Evolutionary conservation across 2,797 vertebrate species (phyloP), one percentile per base, ranked within the genome.

Genomic region (Etheostoma perlongum): DNA sequence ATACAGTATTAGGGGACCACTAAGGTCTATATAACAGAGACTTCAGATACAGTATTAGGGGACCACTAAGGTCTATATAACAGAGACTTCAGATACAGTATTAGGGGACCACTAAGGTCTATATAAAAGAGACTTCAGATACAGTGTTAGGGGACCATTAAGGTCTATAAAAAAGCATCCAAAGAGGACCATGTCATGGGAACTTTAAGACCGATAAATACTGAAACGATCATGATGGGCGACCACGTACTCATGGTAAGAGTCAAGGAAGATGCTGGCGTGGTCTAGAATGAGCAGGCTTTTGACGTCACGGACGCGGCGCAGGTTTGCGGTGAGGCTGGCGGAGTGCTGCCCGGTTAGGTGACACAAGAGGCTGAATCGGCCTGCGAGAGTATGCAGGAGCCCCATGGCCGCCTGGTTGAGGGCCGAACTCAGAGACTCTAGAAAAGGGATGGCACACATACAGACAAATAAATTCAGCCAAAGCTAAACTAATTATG

Each of bases 271-370:
- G 88, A 99, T 93, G 89, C 84, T 80, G 47, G 95, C 84, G 84
- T 98, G 95, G 82, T 99, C 97, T 77, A 99, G 93, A 77, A 99
- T 88, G 70, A 96, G 95, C 90, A 99, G 92, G 66, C 91, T 95
- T 74, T 93, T 92, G 77, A 97, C 93, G 61, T 98, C 96, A 0
- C 92, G 91, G 18, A 95, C 90, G 4, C 95, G 95, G 1, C 95
- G 96, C 88, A 99, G 95, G 91, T 97, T 97, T 74, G 93, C 94
- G 47, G 96, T 97, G 81, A 99, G 92, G 67, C 96, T 97, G 89
- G 96, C 90, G 21, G 96, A 95, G 67, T 99, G 97, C 90, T 98
- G 98, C 71, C 98, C 98, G 0, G 96, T 97, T 52, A 99, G 94
- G 89, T 97, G 97, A 88, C 97, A 97, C 51, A 99, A 85, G 69